Evolutionary conservation across 2,797 vertebrate species (phyloP), one percentile per base, ranked within the genome.

Genomic region (Benthosema pterotum): DNA sequence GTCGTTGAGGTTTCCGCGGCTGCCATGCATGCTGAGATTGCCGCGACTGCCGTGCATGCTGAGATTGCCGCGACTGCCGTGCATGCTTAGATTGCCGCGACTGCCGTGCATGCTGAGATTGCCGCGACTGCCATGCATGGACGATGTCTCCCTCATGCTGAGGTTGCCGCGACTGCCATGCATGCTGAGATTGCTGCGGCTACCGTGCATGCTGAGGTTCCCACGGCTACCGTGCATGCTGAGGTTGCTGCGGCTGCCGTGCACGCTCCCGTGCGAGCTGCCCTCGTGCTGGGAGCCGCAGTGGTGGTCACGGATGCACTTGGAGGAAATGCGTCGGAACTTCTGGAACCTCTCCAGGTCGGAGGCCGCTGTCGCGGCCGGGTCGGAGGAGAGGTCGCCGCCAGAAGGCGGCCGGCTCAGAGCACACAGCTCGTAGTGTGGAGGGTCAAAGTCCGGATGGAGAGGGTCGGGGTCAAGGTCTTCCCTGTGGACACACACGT

Each of bases 251-350:
- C n/a, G n/a, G n/a, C 92, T 94, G 89, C 94, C 94, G 69, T 85
- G 94, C 89, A 91, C 93, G 87, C 94, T 95, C 79, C 93, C 94
- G 63, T 92, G 93, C 53, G 83, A n/a, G n/a, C n/a, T 77, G 60
- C 92, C 96, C 72, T 94, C 95, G 47, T 94, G 88, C 60, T 94
- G 94, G 7, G 96, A 97, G 80, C 97, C 97, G 76, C 97, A 99
- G 91, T 99, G 97, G 90, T 98, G 97, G 87, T 96, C 95, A 1
- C 96, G 95, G 79, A 97, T 90, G 82, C 97, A 98, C 89, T 95
- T 97, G 83, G 96, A 98, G 64, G 96, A 97, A 12, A 94, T 93
- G 73, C 95, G 94, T 63, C 91, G 91, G 82, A 97, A 91, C 85
- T 95, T 95, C 71, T 96, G 94, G 71, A 94, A 95, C 87, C 95